phyloP scores from a whole-genome alignment of 1,140 invertebrate species.

The Drosophila kikkawai region DNA sequence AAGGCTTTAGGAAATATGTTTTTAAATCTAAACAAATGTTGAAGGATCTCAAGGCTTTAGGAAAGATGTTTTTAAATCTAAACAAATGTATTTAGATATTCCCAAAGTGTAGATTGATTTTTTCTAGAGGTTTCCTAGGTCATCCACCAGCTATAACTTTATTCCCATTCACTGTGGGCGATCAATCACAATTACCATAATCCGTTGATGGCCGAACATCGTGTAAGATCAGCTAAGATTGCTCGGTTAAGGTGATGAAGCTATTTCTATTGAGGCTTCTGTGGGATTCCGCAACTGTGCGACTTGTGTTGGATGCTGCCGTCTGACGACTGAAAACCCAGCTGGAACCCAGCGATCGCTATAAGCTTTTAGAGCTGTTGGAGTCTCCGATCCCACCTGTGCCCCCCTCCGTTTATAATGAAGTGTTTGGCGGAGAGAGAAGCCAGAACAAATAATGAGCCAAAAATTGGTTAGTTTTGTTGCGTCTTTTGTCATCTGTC shows the following conservation, averaged over 20 bases:
- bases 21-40: neutral
- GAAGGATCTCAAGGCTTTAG: too few relatives aligned
- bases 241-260: conserved; percentile 1
- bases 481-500: conserved; percentile 52
- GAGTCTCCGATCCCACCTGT: conserved; percentile 36
- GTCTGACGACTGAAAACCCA: conserved; percentile 66
- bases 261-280: conserved; percentile 26
- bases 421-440: conserved; percentile 52
- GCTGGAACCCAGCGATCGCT: conserved; percentile 55
- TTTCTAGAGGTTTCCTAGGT: neutral
- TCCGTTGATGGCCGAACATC: conserved; percentile 62
- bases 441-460: conserved; percentile 72
- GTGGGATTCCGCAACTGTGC: conserved; percentile 51
- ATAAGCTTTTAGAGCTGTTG: conserved; percentile 67
- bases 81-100: too few relatives aligned
- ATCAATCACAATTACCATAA: conserved; percentile 75
- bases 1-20: too few relatives aligned
- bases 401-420: conserved; percentile 54
- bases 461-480: conserved; percentile 59
- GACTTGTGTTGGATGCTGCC: conserved; percentile 77
- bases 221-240: conserved; percentile 40
- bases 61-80: neutral
- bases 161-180: conserved; percentile 11
- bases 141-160: neutral
- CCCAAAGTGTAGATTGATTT: neutral